Evolutionary conservation across 1,140 invertebrate genomes (phyloP).

Genomic region (Spodoptera litura): DNA sequence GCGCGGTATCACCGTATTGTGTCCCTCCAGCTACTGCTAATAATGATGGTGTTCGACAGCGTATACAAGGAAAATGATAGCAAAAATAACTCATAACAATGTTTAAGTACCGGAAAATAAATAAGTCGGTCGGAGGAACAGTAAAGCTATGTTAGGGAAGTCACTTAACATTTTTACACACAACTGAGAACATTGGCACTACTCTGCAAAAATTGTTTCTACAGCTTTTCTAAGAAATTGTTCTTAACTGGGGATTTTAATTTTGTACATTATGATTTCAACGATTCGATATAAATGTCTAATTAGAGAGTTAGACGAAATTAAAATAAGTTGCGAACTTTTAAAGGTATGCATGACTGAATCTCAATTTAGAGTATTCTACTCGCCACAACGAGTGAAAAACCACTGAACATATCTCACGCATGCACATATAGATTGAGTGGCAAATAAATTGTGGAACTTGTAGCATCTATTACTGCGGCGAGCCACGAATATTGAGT

Average conservation of each 20-base stretch:
- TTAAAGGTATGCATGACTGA: no score
- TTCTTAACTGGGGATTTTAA: not conserved
- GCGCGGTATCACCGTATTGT: conserved; percentile 3
- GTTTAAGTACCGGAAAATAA: conserved; percentile 46
- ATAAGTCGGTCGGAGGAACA: conserved; percentile 16
- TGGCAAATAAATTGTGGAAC: conserved; percentile 50
- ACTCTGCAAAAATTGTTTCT: not conserved
- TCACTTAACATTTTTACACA: conserved; percentile 21
- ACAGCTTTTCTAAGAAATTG: not conserved
- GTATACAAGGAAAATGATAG: conserved; percentile 36
- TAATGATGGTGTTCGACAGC: conserved; percentile 14
- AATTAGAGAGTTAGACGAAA: no score
- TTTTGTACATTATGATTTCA: no score
- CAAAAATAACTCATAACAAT: conserved; percentile 46
- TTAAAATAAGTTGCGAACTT: no score
- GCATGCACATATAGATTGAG: conserved; percentile 52
- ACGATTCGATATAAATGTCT: no score
- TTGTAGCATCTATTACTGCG: conserved; percentile 25
- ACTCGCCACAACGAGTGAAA: no score
- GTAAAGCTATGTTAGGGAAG: conserved; percentile 8
- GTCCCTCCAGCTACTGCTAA: conserved; percentile 9
- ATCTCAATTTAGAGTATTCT: no score
- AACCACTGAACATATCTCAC: not conserved
- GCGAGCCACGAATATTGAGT: conserved; percentile 31
- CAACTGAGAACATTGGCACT: not conserved